Evolutionary conservation across 2,797 vertebrate genomes (phyloP).

Genomic region (Poeciliopsis turneri): DNA sequence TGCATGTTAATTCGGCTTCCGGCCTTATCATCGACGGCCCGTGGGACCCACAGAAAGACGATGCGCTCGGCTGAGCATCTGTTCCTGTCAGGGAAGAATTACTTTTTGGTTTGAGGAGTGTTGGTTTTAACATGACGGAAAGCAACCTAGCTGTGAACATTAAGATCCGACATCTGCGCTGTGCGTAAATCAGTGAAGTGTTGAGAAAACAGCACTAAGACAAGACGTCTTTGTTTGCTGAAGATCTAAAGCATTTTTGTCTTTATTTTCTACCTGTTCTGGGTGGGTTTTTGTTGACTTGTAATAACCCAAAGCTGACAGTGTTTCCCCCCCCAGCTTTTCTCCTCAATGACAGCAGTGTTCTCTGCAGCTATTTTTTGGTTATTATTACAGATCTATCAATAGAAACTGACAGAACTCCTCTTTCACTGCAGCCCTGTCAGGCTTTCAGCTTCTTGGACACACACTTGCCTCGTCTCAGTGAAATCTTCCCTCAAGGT

Average conservation of each 20-base stretch:
- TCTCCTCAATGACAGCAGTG: conserved; percentile 13
- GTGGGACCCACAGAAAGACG: conserved; percentile 18
- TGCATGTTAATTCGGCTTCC: conserved; percentile 19
- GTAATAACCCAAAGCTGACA: conserved; percentile 19
- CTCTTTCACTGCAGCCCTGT: conserved; percentile 20
- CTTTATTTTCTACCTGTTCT: conserved; percentile 18
- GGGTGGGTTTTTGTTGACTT: conserved; percentile 34
- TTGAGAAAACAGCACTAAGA: conserved; percentile 28
- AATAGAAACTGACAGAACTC: conserved; percentile 37
- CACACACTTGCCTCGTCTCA: conserved; percentile 18
- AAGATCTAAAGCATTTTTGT: conserved; percentile 23
- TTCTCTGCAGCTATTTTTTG: conserved; percentile 32
- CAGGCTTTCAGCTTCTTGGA: conserved; percentile 28
- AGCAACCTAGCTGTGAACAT: conserved; percentile 43
- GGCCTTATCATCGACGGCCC: conserved; percentile 20
- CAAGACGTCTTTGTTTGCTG: conserved; percentile 28
- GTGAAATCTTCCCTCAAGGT: conserved; percentile 49
- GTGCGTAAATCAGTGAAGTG: conserved; percentile 53
- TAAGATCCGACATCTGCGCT: conserved; percentile 63
- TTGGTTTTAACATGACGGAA: conserved; percentile 58
- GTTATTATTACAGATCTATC: conserved; percentile 55
- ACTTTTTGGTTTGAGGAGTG: conserved; percentile 40
- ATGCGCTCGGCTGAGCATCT: conserved; percentile 54
- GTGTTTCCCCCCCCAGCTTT: conserved; percentile 26
- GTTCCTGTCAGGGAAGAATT: conserved; percentile 55